A percentile compares a stretch with the other conserved stretches of the same genome.
Evolutionary conservation across 1,140 invertebrate genomes (phyloP).

Genomic region (Luehdorfia chinensis): DNA sequence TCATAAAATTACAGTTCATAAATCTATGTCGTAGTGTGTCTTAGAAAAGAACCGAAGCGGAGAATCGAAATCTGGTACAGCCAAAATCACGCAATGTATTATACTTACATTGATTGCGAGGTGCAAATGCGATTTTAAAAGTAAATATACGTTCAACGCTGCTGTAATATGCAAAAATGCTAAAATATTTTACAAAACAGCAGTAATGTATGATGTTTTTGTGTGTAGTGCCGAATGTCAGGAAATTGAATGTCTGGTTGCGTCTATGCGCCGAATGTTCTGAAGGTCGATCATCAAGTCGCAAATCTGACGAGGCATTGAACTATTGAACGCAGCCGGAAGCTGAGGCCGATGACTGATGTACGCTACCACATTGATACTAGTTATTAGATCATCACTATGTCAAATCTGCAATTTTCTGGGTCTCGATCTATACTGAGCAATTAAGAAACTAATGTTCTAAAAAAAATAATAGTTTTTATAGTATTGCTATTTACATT

Average conservation of each 20-base stretch:
- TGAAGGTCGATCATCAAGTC: conserved; percentile 52
- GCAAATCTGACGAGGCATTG: conserved; percentile 58
- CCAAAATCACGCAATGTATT: conserved; percentile 4
- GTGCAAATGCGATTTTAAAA: conserved; percentile 9
- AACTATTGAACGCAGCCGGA: conserved; percentile 63
- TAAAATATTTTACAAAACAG: conserved; percentile 2
- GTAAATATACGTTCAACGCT: not conserved
- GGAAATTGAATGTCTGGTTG: too few relatives aligned
- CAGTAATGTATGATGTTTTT: conserved; percentile 12
- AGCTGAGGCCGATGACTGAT: conserved; percentile 63
- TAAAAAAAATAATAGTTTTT: too few relatives aligned
- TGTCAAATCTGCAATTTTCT: too few relatives aligned
- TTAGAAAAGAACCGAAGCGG: conserved; percentile 3
- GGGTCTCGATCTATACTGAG: too few relatives aligned
- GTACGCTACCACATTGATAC: conserved; percentile 36
- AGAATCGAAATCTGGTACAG: conserved; percentile 16
- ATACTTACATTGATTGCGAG: not conserved
- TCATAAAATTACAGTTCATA: conserved; percentile 3
- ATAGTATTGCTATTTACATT: too few relatives aligned
- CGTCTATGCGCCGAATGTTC: conserved; percentile 38
- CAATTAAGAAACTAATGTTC: too few relatives aligned
- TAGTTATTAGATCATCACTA: too few relatives aligned
- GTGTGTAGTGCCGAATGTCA: too few relatives aligned
- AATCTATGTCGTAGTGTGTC: not conserved
- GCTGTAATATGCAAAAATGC: not conserved